Evolutionary conservation across 23 tunicate species (phyloP), one percentile per base, ranked within the genome.

Genomic region (Styela plicata): DNA sequence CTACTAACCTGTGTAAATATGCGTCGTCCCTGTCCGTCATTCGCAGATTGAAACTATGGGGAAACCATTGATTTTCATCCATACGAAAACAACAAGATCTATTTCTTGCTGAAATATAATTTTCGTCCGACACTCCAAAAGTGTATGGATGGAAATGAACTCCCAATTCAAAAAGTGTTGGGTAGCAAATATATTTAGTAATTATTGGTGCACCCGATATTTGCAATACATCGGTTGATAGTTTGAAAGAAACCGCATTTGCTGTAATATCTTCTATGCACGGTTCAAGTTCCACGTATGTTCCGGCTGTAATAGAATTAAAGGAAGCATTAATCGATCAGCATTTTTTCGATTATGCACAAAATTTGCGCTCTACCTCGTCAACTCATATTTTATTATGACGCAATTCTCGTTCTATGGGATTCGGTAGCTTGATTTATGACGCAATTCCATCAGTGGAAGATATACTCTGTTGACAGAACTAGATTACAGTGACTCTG

Each of bases 71-170:
- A 76, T 76, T 29, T 0, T 76, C 69, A 53, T 3, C 18, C 1
- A 36, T 36, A n/a, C 31, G 81, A n/a, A 76, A 76, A n/a, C 81
- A 76, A n/a, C 81, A 76, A 26, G 64, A 52, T 44, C 57, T 44
- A 13, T 44, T 44, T 13, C 44, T 25, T 0, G 81, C 31, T 21
- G 66, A 76, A 20, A 23, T 7, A 23, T 53, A 53, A 27, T n/a
- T 23, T 20, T 65, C 22, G 0, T 76, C 27, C 17, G 37, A 7
- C 18, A 29, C 66, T 7, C 36, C 24, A 16, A 76, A n/a, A 36
- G 44, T 21, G 24, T 25, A 21, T 7, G 31, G 66, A 2, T 21
- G 13, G 36, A 2, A 13, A 21, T 10, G 5, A 13, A 23, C 26
- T 26, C 65, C 30, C 5, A 44, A 0, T 25, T 44, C 81, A n/a